Evolutionary conservation across 2,888 invertebrate species (phyloP).

Genomic region (Ophonus ardosiacus): DNA sequence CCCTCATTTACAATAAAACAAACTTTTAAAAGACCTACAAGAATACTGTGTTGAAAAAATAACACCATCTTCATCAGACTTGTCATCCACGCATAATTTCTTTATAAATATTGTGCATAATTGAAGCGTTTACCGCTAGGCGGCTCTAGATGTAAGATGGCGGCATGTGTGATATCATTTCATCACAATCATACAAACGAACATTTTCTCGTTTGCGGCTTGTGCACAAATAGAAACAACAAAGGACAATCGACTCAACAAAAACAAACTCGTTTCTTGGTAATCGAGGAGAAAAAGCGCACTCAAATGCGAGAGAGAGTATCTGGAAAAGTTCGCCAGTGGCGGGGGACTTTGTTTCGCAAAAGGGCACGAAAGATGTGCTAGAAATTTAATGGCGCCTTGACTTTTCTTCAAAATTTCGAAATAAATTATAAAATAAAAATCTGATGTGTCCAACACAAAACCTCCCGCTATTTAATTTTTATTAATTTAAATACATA

Average conservation of each 20-base stretch:
- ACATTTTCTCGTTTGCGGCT: conserved; percentile 30
- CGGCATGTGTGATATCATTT: conserved; percentile 5
- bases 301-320: conserved; percentile 26
- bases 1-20: too few species aligned
- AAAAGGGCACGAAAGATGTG: neutral
- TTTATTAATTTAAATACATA: too few species aligned
- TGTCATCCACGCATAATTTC: conserved; percentile 25
- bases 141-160: conserved; percentile 24
- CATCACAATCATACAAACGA: conserved; percentile 9
- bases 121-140: neutral
- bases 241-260: conserved; percentile 53
- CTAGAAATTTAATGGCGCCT: too few species aligned
- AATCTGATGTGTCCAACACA: too few species aligned
- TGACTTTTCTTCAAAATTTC: too few species aligned
- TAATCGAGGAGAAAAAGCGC: conserved; percentile 50
- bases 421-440: too few species aligned
- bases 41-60: neutral
- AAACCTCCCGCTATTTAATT: too few species aligned
- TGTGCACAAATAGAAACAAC: conserved; percentile 44
- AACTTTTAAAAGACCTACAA: too few species aligned
- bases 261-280: conserved; percentile 51
- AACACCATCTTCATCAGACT: neutral
- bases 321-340: conserved; percentile 23
- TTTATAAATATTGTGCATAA: conserved; percentile 21
- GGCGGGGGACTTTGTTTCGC: neutral